These are phyloP conservation scores for Eurypyga helias DNA, from an alignment of 2,113 vertebrate species.

Conservation along the genomic window DNA sequence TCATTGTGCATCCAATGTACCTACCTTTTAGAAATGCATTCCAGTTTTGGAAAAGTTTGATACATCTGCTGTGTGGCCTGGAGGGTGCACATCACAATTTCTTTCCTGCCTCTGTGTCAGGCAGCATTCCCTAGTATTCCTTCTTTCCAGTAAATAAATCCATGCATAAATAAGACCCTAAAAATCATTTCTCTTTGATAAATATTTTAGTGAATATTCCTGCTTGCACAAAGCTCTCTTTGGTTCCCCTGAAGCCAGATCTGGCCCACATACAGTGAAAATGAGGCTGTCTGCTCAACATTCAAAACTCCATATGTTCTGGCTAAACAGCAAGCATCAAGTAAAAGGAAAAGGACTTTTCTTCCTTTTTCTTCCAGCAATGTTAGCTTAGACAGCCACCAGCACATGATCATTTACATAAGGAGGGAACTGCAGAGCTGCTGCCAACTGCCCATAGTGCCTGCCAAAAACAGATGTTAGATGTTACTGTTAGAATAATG, in stretches of 20 bases:
- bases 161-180: constrained; percentile 26
- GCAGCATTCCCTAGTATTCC: not conserved
- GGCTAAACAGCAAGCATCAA: constrained; percentile 1
- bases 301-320: constrained; percentile 41
- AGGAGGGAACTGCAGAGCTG: constrained; percentile 46
- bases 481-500: constrained; percentile 64
- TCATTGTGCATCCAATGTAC: not conserved
- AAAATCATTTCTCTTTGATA: constrained; percentile 44
- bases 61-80: not conserved
- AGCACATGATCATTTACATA: constrained; percentile 65
- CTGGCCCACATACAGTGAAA: constrained; percentile 61
- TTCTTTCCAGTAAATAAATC: constrained; percentile 26
- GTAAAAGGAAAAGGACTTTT: constrained; percentile 53
- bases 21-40: not conserved
- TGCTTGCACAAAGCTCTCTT: constrained; percentile 1
- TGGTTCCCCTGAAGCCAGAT: constrained; percentile 53
- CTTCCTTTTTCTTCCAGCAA: constrained; percentile 56
- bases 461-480: constrained; percentile 72
- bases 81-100: not conserved
- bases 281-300: constrained; percentile 36
- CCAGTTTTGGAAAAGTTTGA: not conserved
- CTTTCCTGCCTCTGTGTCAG: not conserved
- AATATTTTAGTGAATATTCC: constrained; percentile 56
- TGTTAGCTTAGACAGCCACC: constrained; percentile 49
- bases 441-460: constrained; percentile 64